Base-by-base conservation (phyloP, 1,140 invertebrate genomes). In the Neomicropteryx cornuta region DNA sequence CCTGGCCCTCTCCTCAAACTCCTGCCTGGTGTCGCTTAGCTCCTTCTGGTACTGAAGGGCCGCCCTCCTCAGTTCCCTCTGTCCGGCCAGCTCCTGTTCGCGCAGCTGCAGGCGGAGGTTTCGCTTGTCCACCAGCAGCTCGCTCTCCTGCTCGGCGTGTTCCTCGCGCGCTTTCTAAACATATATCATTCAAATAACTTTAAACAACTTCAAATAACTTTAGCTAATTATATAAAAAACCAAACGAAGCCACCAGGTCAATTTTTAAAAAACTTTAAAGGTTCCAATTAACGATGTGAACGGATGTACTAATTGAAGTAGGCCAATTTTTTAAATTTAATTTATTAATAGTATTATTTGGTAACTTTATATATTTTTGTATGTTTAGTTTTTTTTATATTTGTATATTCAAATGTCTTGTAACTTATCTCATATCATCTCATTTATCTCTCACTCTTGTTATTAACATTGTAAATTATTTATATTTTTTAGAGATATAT, bases 51-150 rank as follows among this genome's bases (percentile, higher is more conserved):
- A 64, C n/a, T 58, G 45, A 20, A 65, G 46, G 43, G 63, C 63
- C 6, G 59, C 59, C 45, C 62, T 39, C 41, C 59, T 49, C 6
- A 65, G 32, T 33, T 65, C 62, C 39, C 63, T 60, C 53, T 83
- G 72, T 45, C 77, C 73, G 0, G 73, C 63, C 18, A 79, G 45
- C 50, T 86, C 75, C 47, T 79, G 72, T 53, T 91, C 85, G 44
- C 79, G 76, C 5, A 87, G 69, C 38, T 79, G 67, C 39, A 77
- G 73, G 44, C 86, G 82, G 29, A 91, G 57, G 3, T 76, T 67
- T 14, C 78, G 73, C 54, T 91, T 91, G 50, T 94, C 88, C 43
- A 76, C 75, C 1, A 85, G 62, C 3, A 92, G 57, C 50, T 87
- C 78, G 31, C 75, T 61, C 55, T 94, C 87, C 58, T 87, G 78